Conservation (phyloP, 1,140 invertebrate species). For the Musca vetustissima region DNA sequence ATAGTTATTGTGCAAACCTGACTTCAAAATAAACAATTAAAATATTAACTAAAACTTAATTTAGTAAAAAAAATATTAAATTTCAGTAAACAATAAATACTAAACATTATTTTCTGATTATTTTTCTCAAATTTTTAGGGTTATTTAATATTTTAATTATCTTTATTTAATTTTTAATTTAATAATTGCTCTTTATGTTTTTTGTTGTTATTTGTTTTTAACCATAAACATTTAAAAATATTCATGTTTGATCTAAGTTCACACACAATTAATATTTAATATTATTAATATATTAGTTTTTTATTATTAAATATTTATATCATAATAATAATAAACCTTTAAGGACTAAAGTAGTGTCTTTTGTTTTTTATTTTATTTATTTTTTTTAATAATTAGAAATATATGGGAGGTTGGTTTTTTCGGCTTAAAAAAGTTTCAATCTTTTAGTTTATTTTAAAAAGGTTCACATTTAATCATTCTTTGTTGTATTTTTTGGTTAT, state of each 20-base stretch:
- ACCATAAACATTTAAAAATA: slow-evolving; percentile 25
- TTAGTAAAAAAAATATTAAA: no score
- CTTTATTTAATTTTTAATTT: slow-evolving; percentile 18
- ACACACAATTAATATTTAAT: slow-evolving; percentile 18
- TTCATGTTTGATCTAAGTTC: slow-evolving; percentile 24
- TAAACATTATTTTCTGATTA: background rate
- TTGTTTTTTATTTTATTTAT: background rate
- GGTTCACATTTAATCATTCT: slow-evolving; percentile 6
- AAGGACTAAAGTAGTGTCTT: slow-evolving; percentile 12
- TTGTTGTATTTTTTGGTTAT: slow-evolving; percentile 5
- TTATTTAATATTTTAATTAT: slow-evolving; percentile 6
- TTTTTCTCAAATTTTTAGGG: background rate
- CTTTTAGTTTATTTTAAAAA: slow-evolving; percentile 18
- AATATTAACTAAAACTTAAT: no score
- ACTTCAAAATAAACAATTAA: no score
- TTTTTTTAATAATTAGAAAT: background rate
- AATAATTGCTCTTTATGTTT: slow-evolving; percentile 24
- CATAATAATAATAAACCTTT: slow-evolving; percentile 11
- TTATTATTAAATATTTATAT: slow-evolving; percentile 1
- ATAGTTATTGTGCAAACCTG: no score
- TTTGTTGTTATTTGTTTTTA: slow-evolving; percentile 2
- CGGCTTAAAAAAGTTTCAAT: no score
- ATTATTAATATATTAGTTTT: background rate
- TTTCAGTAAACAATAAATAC: background rate
- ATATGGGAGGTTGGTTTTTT: background rate